Base-by-base conservation (phyloP, 2,113 vertebrate genomes). In the Pelmatolapia mariae region DNA sequence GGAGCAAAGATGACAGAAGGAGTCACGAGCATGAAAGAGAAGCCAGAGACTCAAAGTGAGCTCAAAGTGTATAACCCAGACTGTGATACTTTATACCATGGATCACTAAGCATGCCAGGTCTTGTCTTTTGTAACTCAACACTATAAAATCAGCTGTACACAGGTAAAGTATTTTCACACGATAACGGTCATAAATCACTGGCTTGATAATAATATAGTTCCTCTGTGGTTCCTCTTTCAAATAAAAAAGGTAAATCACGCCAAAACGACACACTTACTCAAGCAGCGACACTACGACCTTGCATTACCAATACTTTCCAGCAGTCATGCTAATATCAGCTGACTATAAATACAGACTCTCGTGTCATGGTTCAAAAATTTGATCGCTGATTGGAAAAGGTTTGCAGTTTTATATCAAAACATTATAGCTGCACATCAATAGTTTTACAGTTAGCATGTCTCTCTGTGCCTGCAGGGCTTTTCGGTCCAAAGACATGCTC, bases 141-240 rank as follows among this genome's bases (percentile, higher is more conserved):
- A n/a, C 54, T 26, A 53, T 86, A 68, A 91, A 85, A 87, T 56
- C 82, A 29, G 79, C 5, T 66, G 63, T 79, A 82, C 82, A 92
- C 31, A 87, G 85, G 50, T 2, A 6, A n/a, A 43, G 9, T 29
- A 84, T 83, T 83, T 78, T 83, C 26, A 84, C 85, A 87, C 8
- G 63, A 50, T 79, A 47, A 5, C 22, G 2, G 10, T 36, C 71
- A 87, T 90, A 87, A 86, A 82, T 87, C 82, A 85, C 6, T 2
- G 4, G 29, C 38, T 84, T 68, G 22, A 54, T 90, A 43, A 16
- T 59, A 40, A 80, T 52, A 31, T 10, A 10, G 40, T 6, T n/a
- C 8, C 22, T 87, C 53, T 18, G 66, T 31, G 52, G 9, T 50
- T 50, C 43, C 16, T 31, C 71, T 50, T 78, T 29, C 43, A 78